Conservation (phyloP, 2,888 invertebrate genomes). For the Sussaba pulchella region DNA sequence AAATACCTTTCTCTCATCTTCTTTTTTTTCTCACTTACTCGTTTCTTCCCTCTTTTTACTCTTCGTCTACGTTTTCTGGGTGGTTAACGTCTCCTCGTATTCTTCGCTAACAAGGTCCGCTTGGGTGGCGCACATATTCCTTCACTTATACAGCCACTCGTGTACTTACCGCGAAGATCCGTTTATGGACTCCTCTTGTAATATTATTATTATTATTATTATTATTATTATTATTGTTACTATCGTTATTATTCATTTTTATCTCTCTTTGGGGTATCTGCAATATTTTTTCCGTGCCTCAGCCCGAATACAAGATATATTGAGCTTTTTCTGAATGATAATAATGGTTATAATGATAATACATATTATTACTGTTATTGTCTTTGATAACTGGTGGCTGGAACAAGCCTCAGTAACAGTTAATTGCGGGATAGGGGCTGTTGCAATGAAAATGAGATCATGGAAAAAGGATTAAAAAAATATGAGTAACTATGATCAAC, state of each 20-base stretch:
- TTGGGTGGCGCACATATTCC: conserved; percentile 79
- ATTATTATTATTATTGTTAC: conserved; percentile 37
- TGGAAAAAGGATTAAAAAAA: conserved; percentile 21
- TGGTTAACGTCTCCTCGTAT: conserved; percentile 72
- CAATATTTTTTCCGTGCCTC: too few species aligned
- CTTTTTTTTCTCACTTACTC: conserved; percentile 33
- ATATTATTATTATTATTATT: conserved; percentile 54
- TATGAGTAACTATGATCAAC: conserved; percentile 41
- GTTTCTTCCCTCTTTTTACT: conserved; percentile 17
- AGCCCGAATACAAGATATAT: too few species aligned
- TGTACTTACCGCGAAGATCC: conserved; percentile 44
- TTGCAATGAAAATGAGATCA: conserved; percentile 24
- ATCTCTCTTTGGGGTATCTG: too few species aligned
- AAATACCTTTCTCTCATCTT: conserved; percentile 25
- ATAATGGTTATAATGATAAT: too few species aligned
- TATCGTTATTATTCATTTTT: conserved; percentile 2
- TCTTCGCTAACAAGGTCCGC: conserved; percentile 81
- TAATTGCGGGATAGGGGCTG: neutral
- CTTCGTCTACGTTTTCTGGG: conserved; percentile 75
- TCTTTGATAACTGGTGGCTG: conserved; percentile 2
- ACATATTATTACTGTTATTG: too few species aligned
- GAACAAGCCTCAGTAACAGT: neutral
- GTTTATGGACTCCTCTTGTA: conserved; percentile 51
- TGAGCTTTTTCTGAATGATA: too few species aligned
- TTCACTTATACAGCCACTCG: conserved; percentile 57